A percentile compares a stretch with the other conserved stretches of the same genome.
phyloP scores from a whole-genome alignment of 1,140 invertebrate genomes.

The Amyelois transitella region DNA sequence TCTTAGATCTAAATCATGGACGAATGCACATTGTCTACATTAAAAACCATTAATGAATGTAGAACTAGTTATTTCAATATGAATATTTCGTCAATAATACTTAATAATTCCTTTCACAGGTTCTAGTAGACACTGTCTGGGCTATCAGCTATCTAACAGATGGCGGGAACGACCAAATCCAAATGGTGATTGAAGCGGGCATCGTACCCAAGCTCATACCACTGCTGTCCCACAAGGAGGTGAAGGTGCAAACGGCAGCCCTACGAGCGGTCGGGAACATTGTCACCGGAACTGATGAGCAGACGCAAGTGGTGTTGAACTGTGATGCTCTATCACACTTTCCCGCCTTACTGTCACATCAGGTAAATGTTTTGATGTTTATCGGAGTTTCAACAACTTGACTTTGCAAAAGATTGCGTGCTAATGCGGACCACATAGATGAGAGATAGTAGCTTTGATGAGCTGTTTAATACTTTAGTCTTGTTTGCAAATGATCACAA shows the following conservation, averaged over 20 bases:
- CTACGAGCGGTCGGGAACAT: conserved; percentile 98
- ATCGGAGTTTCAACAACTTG: not conserved
- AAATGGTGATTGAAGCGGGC: conserved; percentile 97
- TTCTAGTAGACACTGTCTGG: conserved; percentile 99
- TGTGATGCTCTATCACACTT: conserved; percentile 95
- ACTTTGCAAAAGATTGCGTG: not conserved
- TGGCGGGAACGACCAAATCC: conserved; percentile 98
- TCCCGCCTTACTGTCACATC: conserved; percentile 90
- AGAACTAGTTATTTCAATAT: not conserved
- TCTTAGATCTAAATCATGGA: too few relatives aligned
- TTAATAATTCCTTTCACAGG: conserved; percentile 83
- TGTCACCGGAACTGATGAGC: conserved; percentile 98
- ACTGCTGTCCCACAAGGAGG: conserved; percentile 95
- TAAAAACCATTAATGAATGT: too few relatives aligned
- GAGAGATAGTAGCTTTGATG: too few relatives aligned
- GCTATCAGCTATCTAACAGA: conserved; percentile 99
- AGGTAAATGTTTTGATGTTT: conserved; percentile 43
- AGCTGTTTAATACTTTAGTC: too few relatives aligned
- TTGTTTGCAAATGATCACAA: too few relatives aligned
- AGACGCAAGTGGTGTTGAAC: conserved; percentile 96
- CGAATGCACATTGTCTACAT: too few relatives aligned
- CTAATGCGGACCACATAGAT: too few relatives aligned
- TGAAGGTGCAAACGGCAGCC: conserved; percentile 98
- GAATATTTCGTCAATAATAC: not conserved
- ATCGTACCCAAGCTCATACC: conserved; percentile 97